Base-by-base conservation (phyloP, 2,797 vertebrate genomes). In the Urosaurus nigricauda region DNA sequence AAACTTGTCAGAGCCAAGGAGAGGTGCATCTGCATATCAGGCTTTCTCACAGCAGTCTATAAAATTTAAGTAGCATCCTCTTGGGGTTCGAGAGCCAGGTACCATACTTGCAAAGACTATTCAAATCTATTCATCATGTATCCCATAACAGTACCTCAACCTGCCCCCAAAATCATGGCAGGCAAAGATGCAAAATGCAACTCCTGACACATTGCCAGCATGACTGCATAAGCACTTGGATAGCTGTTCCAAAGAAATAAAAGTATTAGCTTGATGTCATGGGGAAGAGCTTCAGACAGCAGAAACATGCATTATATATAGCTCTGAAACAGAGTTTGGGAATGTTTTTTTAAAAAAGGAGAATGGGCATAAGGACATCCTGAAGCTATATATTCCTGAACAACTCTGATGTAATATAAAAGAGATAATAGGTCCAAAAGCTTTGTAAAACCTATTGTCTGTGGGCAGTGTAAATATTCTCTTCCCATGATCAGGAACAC, bases 321-420 rank as follows among this genome's bases (percentile, higher is more conserved):
- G 14, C 13, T 71, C 68, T n/a, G 14, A 71, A 71, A 70, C 32
- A 71, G 70, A 32, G 29, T n/a, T 14, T 71, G 32, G 32, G n/a
- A 16, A 17, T 2, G 13, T 35, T n/a, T 35, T 13, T 7, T 0
- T 1, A 1, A 1, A 2, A n/a, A 16, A 35, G 13, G 17, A 71
- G n/a, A 71, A 71, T 35, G 16, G n/a, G 14, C 70, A 71, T 60
- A 60, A 60, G 58, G 16, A 60, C 17, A 60, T 60, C 58, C 58
- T 60, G 17, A 17, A 60, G 17, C 58, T 5, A 19, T 60, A 4
- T 19, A 5, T 5, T 60, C 17, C 58, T 60, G 58, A 16, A 60
- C 16, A 60, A 13, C 12, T 70, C 68, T 70, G 32, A 12, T 70
- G 32, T 70, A 13, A 70, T 14, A 1, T 70, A 70, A n/a, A 11